These are phyloP conservation scores for Saimiri boliviensis DNA, from an alignment of 2,113 vertebrate genomes.

Conservation along the genomic window DNA sequence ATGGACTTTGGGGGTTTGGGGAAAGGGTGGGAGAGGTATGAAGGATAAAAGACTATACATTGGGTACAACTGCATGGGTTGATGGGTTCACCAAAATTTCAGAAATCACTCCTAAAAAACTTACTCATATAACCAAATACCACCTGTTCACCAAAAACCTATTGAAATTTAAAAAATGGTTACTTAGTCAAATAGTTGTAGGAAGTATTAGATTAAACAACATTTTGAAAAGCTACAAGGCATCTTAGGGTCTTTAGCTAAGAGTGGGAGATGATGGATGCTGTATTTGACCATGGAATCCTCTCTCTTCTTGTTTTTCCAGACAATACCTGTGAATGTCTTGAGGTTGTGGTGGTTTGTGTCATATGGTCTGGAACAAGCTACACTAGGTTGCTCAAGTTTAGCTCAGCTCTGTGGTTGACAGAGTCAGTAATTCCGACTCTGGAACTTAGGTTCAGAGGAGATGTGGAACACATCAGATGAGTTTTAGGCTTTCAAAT, in stretches of 20 bases:
- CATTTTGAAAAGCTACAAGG: not conserved
- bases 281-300: not conserved
- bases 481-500: not conserved
- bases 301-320: not conserved
- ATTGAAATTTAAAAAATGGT: not conserved
- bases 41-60: too few species aligned
- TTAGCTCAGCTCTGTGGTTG: not conserved
- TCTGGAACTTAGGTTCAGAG: not conserved
- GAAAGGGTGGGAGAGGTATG: too few species aligned
- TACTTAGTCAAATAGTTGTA: not conserved
- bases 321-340: not conserved
- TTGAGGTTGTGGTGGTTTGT: not conserved
- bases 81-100: too few species aligned
- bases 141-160: too few species aligned
- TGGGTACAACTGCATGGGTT: too few species aligned
- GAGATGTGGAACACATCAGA: not conserved
- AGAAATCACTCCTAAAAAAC: too few species aligned
- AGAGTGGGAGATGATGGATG: not conserved
- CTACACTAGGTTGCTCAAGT: too few species aligned
- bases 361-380: rapidly evolving
- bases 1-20: too few species aligned
- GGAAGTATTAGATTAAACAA: not conserved
- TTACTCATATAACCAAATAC: too few species aligned
- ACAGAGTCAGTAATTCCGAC: not conserved
- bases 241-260: not conserved